Evolutionary conservation across 1,140 invertebrate genomes (phyloP), one percentile per base, ranked within the genome.

Genomic region (Leptopilina boulardi): DNA sequence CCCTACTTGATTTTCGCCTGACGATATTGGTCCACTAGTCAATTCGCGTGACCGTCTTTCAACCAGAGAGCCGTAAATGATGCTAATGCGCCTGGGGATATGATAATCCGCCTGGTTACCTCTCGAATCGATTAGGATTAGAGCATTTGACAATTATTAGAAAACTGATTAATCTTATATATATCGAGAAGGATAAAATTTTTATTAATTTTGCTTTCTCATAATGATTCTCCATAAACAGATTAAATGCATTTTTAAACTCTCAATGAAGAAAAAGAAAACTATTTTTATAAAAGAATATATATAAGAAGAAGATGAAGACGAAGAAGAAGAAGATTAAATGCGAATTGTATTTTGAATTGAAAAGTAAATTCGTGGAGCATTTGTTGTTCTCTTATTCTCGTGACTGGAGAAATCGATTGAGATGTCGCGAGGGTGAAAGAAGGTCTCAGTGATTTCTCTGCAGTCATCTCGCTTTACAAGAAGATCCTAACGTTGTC

Each of bases 1-100:
- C 73, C 56, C 56, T 66, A 66, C 51, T 66, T 59, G 44, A 74
- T 74, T 74, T 74, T 66, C 54, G 44, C 19, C 18, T 42, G 19
- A 56, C 19, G 54, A 56, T 21, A 21, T 59, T 59, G 23, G 21
- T 59, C 56, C 23, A 59, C 56, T 26, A 59, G 56, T 59, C 56
- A 59, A 59, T 59, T 59, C 56, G 56, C 56, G 56, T 59, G 56
- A 59, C 56, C 56, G 56, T 59, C 56, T 59, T 59, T 21, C 23
- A 59, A 59, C 23, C 56, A 59, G 10, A 59, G 56, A 23, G 11
- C 23, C 56, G 56, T 59, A 59, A 59, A 59, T 59, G 10, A 59
- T 59, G 56, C 56, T 59, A 59, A 59, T 59, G 56, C 56, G 3
- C 23, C 4, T 5, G 2, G 2, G 26, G 26, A 11, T 13, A 59